Conservation (phyloP, 2,797 vertebrate genomes). For the Siniperca undulata region DNA sequence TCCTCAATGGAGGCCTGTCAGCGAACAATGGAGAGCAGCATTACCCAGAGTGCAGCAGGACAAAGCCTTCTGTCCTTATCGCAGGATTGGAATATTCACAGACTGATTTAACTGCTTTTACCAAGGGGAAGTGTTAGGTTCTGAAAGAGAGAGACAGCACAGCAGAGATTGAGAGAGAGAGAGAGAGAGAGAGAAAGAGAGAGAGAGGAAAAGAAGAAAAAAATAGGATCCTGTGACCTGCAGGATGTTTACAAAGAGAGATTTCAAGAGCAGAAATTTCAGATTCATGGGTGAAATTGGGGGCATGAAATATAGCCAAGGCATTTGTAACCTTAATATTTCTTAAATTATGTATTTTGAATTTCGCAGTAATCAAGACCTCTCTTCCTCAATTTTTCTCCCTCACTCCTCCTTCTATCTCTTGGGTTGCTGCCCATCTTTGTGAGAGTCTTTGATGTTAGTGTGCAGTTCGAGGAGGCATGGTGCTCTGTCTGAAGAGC, state of each 20-base stretch:
- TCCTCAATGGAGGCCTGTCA: slow-evolving; percentile 84
- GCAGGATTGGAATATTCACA: slow-evolving; percentile 81
- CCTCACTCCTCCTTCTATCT: slow-evolving; percentile 22
- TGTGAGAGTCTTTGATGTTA: slow-evolving; percentile 63
- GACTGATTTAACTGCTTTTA: slow-evolving; percentile 80
- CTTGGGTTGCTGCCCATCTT: slow-evolving; percentile 46
- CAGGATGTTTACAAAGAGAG: slow-evolving; percentile 63
- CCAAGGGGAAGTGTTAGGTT: slow-evolving; percentile 70
- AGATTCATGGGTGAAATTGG: slow-evolving; percentile 53
- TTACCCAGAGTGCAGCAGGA: slow-evolving; percentile 84
- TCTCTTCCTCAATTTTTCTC: slow-evolving; percentile 26
- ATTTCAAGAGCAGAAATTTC: slow-evolving; percentile 54
- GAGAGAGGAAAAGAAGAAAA: slow-evolving; percentile 21
- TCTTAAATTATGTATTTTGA: slow-evolving; percentile 41
- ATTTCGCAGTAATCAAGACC: slow-evolving; percentile 48
- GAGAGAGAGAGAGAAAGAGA: slow-evolving; percentile 8
- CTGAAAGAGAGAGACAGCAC: slow-evolving; percentile 62
- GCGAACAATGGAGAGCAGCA: slow-evolving; percentile 83
- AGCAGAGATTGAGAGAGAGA: slow-evolving; percentile 33
- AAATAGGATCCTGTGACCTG: slow-evolving; percentile 56
- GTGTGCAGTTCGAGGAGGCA: slow-evolving; percentile 49
- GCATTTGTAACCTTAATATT: slow-evolving; percentile 31
- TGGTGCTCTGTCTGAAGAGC: slow-evolving; percentile 53
- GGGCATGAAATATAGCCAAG: slow-evolving; percentile 47
- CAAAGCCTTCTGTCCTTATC: slow-evolving; percentile 80